These are phyloP conservation scores for Criorhina ranunculi DNA, from an alignment of 2,888 invertebrate species.

Conservation along the genomic window DNA sequence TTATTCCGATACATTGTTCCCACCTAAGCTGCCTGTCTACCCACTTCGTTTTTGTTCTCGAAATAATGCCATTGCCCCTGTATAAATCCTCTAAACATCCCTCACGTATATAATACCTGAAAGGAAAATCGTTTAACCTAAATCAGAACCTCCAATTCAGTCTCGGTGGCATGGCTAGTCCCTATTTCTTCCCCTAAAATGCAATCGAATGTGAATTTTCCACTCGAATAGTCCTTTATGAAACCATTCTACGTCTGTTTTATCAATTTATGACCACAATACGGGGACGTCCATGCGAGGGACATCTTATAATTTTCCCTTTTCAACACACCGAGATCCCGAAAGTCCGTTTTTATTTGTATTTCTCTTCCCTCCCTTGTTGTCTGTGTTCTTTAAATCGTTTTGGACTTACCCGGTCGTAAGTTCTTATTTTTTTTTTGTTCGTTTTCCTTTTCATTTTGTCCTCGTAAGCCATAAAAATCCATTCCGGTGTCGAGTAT, in stretches of 20 bases:
- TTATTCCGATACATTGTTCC: neutral
- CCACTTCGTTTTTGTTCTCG: neutral
- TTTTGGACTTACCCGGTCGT: slow-evolving; percentile 6
- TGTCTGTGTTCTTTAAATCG: neutral
- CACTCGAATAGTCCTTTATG: slow-evolving; percentile 18
- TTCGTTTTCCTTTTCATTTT: slow-evolving; percentile 12
- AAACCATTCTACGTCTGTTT: slow-evolving; percentile 9
- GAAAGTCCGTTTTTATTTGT: slow-evolving; percentile 1
- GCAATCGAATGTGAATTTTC: slow-evolving; percentile 37
- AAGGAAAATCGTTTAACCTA: neutral
- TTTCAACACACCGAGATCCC: slow-evolving; percentile 10
- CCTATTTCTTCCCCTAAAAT: neutral
- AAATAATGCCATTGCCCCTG: neutral
- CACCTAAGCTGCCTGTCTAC: neutral
- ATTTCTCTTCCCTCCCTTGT: neutral
- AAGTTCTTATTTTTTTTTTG: neutral
- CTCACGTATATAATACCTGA: neutral
- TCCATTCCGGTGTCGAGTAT: slow-evolving; percentile 23
- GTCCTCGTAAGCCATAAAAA: slow-evolving; percentile 16
- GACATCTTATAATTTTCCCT: slow-evolving; percentile 21
- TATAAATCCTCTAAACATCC: neutral
- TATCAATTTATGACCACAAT: slow-evolving; percentile 48
- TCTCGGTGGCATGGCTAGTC: neutral
- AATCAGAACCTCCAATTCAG: neutral
- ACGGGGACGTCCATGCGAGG: neutral